Evolutionary conservation across 2,113 vertebrate species (phyloP).

Genomic region (Cynoglossus semilaevis): DNA sequence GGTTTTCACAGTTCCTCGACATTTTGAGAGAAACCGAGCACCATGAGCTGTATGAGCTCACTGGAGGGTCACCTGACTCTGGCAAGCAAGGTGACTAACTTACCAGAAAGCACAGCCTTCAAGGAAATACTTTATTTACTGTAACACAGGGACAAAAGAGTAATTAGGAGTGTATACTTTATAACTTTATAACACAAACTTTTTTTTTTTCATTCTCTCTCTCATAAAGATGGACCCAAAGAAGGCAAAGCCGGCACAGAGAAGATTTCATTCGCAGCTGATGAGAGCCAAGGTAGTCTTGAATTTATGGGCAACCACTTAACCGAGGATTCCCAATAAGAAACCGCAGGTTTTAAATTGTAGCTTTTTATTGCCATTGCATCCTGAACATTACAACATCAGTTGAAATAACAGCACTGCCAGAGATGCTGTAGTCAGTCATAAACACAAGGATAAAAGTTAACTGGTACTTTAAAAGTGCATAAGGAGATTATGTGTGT

Average conservation of each 20-base stretch:
- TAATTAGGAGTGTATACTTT: too few relatives aligned
- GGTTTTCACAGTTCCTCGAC: conserved; percentile 83
- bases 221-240: conserved; percentile 15
- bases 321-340: conserved; percentile 3
- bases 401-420: too few relatives aligned
- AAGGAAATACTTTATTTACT: background rate
- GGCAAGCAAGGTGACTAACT: conserved; percentile 39
- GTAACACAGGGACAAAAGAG: too few relatives aligned
- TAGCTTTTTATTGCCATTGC: background rate
- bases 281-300: background rate
- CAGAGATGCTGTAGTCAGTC: too few relatives aligned
- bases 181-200: background rate
- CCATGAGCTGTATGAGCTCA: conserved; percentile 68
- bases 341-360: conserved; percentile 35
- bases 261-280: conserved; percentile 5
- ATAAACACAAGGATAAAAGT: too few relatives aligned
- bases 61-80: conserved; percentile 41
- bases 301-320: background rate
- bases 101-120: background rate
- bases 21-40: conserved; percentile 77
- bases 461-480: too few relatives aligned
- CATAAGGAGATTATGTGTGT: too few relatives aligned
- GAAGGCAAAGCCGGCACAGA: background rate
- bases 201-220: background rate
- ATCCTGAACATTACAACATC: too few relatives aligned